Evolutionary conservation across 2,113 vertebrate species (phyloP).

Genomic region (Mellivora capensis): DNA sequence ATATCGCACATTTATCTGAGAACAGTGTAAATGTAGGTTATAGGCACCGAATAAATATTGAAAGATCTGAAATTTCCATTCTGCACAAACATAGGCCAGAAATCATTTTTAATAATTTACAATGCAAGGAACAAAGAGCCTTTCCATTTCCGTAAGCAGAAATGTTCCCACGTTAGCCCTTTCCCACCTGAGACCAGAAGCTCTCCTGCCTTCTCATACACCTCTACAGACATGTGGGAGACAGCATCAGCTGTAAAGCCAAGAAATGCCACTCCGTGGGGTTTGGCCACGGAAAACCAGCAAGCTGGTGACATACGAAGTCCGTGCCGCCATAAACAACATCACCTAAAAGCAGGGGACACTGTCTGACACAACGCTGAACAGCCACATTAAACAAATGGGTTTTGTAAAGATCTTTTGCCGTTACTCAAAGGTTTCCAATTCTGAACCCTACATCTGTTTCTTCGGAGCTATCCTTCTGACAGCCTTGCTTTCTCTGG

Average conservation of each 20-base stretch:
- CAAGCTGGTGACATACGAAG: background rate
- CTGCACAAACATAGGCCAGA: background rate
- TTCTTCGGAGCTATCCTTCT: background rate
- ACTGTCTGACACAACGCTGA: accelerated
- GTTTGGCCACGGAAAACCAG: background rate
- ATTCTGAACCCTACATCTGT: background rate
- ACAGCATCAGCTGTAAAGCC: background rate
- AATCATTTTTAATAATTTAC: background rate
- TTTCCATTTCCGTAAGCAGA: background rate
- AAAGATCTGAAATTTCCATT: background rate
- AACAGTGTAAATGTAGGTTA: background rate
- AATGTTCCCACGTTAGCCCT: background rate
- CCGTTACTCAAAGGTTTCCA: accelerated
- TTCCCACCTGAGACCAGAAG: background rate
- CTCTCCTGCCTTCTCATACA: background rate
- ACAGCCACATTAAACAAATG: too few species aligned
- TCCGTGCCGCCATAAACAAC: background rate
- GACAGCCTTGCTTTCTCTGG: background rate
- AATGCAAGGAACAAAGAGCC: background rate
- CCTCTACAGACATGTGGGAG: too few species aligned
- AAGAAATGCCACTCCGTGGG: background rate
- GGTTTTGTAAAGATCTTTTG: background rate
- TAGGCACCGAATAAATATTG: background rate
- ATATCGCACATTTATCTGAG: background rate
- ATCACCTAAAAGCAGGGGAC: background rate